Conservation (phyloP, 2,113 vertebrate species). For the Haplochromis vanheusdeni region DNA sequence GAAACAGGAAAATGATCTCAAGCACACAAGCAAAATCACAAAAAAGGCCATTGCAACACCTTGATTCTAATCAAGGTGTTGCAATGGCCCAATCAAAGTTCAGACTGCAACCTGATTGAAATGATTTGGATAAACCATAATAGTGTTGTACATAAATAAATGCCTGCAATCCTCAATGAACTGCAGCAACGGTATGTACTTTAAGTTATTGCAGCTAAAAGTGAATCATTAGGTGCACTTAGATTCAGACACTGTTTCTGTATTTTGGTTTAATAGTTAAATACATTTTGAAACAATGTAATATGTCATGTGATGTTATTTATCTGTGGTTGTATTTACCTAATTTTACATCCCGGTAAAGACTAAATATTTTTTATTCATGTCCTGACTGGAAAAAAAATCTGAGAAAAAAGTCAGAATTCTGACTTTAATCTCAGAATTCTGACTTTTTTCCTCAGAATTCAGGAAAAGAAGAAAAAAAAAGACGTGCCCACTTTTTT, state of each 20-base stretch:
- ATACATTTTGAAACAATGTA: neutral
- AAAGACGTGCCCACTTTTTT: no score
- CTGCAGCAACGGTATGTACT: fast-evolving
- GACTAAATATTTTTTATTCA: neutral
- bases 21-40: neutral
- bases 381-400: neutral
- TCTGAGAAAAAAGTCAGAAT: no score
- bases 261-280: fast-evolving
- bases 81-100: neutral
- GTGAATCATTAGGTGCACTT: neutral
- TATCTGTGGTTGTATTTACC: neutral
- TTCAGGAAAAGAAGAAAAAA: no score
- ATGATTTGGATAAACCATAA: neutral
- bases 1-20: neutral
- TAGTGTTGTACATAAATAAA: neutral
- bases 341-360: neutral
- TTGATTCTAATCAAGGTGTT: neutral
- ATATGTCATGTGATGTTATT: neutral
- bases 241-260: neutral
- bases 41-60: neutral
- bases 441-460: no score
- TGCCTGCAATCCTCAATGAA: neutral
- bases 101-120: neutral
- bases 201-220: neutral
- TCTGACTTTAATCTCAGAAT: no score